A percentile compares a stretch with the other conserved stretches of the same genome.
Conservation (phyloP, 2,888 invertebrate species). For the Hydrotaea cyrtoneurina region DNA sequence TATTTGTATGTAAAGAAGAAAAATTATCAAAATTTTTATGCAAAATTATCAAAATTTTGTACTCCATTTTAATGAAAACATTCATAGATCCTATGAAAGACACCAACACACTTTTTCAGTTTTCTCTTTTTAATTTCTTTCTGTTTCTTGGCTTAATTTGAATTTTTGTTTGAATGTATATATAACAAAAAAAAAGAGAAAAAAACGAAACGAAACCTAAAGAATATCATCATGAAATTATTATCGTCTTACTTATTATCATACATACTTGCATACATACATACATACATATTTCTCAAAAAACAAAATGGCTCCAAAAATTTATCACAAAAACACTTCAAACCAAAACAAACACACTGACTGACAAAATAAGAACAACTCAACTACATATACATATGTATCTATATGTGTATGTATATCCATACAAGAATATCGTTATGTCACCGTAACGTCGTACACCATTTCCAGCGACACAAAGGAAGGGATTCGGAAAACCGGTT, state of each 20-base stretch:
- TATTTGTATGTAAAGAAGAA: conserved; percentile 24
- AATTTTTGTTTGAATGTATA: conserved; percentile 49
- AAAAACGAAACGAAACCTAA: too few species aligned
- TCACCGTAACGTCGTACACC: neutral
- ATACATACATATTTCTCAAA: conserved; percentile 11
- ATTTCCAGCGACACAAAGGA: neutral
- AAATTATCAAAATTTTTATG: conserved; percentile 19
- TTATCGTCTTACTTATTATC: neutral
- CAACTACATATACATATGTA: neutral
- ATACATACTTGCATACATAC: neutral
- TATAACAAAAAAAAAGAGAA: neutral
- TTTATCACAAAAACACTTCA: conserved; percentile 14
- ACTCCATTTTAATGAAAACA: conserved; percentile 60
- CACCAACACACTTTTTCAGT: conserved; percentile 7
- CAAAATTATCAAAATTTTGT: conserved; percentile 63
- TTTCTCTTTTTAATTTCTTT: conserved; percentile 37
- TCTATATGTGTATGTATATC: neutral
- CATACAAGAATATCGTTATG: neutral
- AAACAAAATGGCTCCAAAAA: conserved; percentile 63
- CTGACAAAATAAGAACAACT: conserved; percentile 2
- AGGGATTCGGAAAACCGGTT: neutral
- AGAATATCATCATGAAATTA: neutral
- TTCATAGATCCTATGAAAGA: neutral
- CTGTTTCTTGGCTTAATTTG: neutral
- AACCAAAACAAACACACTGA: neutral